Evolutionary conservation across 2,113 vertebrate genomes (phyloP).

Genomic region (Eolophus roseicapilla): DNA sequence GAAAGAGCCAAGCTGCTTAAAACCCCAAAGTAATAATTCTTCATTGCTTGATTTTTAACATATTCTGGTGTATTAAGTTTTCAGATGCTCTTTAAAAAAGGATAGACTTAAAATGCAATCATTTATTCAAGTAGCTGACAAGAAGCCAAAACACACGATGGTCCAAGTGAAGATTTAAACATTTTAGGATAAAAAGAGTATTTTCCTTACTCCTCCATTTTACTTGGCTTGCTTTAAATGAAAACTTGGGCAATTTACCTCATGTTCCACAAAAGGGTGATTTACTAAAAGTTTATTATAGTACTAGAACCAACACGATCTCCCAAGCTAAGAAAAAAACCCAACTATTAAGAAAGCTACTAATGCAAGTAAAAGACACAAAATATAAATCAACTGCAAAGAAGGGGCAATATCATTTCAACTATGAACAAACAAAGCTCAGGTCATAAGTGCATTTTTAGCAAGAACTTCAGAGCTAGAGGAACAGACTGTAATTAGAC

Average conservation of each 20-base stretch:
- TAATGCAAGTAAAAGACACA: background rate
- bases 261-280: background rate
- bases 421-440: background rate
- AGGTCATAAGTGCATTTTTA: conserved; percentile 19
- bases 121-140: background rate
- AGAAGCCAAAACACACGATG: background rate
- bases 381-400: background rate
- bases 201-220: background rate
- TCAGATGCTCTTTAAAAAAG: background rate
- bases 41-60: background rate
- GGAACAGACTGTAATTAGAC: conserved; percentile 53
- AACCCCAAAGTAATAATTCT: background rate
- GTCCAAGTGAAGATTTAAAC: background rate
- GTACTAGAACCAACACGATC: background rate
- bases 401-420: background rate
- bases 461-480: conserved; percentile 40
- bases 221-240: background rate
- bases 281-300: background rate
- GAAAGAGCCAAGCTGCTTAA: background rate
- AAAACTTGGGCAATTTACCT: background rate
- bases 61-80: background rate
- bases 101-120: background rate
- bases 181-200: background rate
- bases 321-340: background rate
- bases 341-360: background rate